phyloP scores from a whole-genome alignment of 2,113 vertebrate genomes.

The Archilochus colubris region DNA sequence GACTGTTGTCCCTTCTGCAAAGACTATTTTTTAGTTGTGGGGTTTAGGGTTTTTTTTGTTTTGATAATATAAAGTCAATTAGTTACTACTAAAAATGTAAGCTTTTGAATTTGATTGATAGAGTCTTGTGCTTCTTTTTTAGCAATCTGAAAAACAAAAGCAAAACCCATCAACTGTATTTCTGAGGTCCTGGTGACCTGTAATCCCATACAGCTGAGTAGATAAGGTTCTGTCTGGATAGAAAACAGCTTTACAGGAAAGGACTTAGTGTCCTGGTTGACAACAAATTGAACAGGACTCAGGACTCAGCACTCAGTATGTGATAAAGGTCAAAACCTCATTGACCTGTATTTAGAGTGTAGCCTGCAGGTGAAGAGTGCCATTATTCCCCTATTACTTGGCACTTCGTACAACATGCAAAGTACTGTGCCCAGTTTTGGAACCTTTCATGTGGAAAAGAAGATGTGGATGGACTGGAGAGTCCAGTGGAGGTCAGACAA shows the following conservation, averaged over 20 bases:
- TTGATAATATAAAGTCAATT: neutral
- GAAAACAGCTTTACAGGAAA: neutral
- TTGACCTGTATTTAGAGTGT: neutral
- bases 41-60: neutral
- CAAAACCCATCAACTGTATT: neutral
- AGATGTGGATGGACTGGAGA: neutral
- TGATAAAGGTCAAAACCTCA: neutral
- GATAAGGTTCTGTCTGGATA: neutral
- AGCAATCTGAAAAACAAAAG: neutral
- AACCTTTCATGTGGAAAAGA: neutral
- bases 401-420: neutral
- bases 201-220: neutral
- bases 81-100: neutral
- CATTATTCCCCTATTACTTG: neutral
- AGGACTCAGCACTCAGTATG: fast-evolving
- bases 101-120: neutral
- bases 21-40: neutral
- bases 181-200: neutral
- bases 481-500: neutral
- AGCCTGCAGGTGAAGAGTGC: neutral
- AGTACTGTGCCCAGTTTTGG: neutral
- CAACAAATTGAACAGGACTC: fast-evolving
- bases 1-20: neutral
- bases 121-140: neutral
- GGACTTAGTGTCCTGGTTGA: neutral